Evolutionary conservation across 2,113 vertebrate genomes (phyloP), one percentile per base, ranked within the genome.

Genomic region (Gobius niger): DNA sequence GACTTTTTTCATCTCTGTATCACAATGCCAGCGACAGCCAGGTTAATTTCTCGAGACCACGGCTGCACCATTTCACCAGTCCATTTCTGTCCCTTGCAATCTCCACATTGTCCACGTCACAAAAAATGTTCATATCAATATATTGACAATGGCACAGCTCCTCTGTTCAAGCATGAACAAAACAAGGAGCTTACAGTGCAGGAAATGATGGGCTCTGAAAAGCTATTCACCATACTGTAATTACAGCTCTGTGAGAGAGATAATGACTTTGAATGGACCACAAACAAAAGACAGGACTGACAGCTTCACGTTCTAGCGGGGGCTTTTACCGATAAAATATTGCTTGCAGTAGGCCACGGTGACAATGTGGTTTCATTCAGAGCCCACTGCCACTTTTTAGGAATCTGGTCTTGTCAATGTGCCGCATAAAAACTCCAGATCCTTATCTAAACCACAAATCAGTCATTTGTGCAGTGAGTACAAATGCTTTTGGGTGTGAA

Each of bases 211-310:
- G 78, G n/a, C 80, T 77, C 70, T 80, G 77, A 78, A 76, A 82
- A 82, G 84, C 84, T 80, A 81, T 85, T 87, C 80, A 81, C 64
- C 68, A 74, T 78, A 75, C 82, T 62, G 77, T 85, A 85, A 88
- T 86, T 88, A 88, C 79, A 82, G 82, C 82, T 69, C 75, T 78
- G 84, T 60, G 12, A 85, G 71, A 66, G 53, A 87, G 83, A 91
- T 89, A 90, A 90, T 89, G 84, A 80, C 49, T 72, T 70, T 80
- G 82, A 86, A 90, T 87, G 82, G 81, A 62, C 52, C 73, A 59
- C 82, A 73, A 76, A 89, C 73, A 90, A 89, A 85, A 84, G 89
- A 68, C 67, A 65, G 68, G 73, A 83, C 84, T 66, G 69, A 61
- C 70, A 62, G 81, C 72, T 80, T 77, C 67, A 68, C 53, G 56